Percentiles rank a stretch among this genome's conserved stretches.
phyloP scores from a whole-genome alignment of 1,140 invertebrate species.

The Drosophila cardini region DNA sequence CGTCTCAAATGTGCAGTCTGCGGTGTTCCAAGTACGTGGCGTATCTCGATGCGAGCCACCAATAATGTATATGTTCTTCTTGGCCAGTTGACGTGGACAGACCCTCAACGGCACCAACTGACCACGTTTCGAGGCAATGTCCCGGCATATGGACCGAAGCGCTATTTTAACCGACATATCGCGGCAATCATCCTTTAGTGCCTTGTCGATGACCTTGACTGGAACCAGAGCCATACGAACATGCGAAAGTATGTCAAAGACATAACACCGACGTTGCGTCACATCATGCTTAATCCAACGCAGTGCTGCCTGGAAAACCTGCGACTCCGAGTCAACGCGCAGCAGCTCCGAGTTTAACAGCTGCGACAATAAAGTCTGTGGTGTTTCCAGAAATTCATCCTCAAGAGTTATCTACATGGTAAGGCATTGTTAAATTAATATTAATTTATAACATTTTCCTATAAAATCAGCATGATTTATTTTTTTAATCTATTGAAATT shows the following conservation, averaged over 20 bases:
- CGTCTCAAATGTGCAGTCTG: constrained; percentile 91
- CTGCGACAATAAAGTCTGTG: constrained; percentile 91
- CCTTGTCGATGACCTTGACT: constrained; percentile 91
- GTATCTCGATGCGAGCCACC: constrained; percentile 94
- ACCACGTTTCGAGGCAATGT: constrained; percentile 91
- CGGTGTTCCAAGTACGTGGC: constrained; percentile 86
- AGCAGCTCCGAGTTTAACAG: constrained; percentile 95
- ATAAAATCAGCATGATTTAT: too few relatives aligned
- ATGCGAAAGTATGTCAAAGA: constrained; percentile 94
- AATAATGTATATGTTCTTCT: constrained; percentile 95
- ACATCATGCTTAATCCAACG: constrained; percentile 95
- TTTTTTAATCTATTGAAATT: too few relatives aligned
- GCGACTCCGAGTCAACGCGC: constrained; percentile 95
- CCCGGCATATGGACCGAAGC: constrained; percentile 91
- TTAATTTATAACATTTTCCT: too few relatives aligned
- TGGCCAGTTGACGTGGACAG: constrained; percentile 91
- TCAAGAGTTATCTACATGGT: constrained; percentile 89
- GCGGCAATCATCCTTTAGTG: constrained; percentile 91
- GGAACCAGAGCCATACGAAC: constrained; percentile 95
- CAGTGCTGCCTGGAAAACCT: constrained; percentile 96
- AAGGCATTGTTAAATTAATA: too few relatives aligned
- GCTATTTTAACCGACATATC: constrained; percentile 93
- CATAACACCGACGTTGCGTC: constrained; percentile 90
- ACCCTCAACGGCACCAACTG: constrained; percentile 91
- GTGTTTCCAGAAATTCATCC: constrained; percentile 95